Percentiles rank a stretch among this genome's conserved stretches.
These are phyloP conservation scores for Morelia viridis DNA, from an alignment of 2,797 vertebrate genomes.

Conservation along the genomic window DNA sequence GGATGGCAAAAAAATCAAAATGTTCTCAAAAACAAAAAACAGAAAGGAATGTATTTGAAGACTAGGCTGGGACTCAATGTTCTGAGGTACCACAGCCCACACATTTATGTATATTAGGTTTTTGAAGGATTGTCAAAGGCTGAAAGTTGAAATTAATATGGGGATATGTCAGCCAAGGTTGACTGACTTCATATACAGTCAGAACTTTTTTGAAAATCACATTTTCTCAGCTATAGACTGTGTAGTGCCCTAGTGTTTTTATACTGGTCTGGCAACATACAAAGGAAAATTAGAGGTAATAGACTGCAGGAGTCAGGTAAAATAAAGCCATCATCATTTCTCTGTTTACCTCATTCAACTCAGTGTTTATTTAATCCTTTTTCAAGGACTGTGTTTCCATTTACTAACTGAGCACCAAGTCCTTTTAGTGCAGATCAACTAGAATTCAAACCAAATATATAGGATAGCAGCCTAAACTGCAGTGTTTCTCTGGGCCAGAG, in stretches of 20 bases:
- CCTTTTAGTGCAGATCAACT: not conserved
- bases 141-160: conserved; percentile 7
- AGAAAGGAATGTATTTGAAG: not conserved
- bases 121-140: not conserved
- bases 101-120: not conserved
- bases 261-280: not conserved
- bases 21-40: not conserved
- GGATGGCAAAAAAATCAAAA: not conserved
- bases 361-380: not conserved
- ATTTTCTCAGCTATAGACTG: not conserved
- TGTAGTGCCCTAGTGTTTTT: not conserved
- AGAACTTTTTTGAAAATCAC: not conserved
- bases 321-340: not conserved
- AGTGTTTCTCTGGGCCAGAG: not conserved
- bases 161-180: not conserved
- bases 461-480: not conserved
- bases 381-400: not conserved
- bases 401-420: not conserved
- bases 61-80: not conserved
- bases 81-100: not conserved
- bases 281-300: not conserved
- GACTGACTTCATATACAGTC: not conserved
- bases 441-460: not conserved
- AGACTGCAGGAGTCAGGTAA: not conserved
- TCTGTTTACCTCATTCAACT: not conserved